These are phyloP conservation scores for Andrena flavipes DNA, from an alignment of 2,888 invertebrate genomes.

Conservation along the genomic window DNA sequence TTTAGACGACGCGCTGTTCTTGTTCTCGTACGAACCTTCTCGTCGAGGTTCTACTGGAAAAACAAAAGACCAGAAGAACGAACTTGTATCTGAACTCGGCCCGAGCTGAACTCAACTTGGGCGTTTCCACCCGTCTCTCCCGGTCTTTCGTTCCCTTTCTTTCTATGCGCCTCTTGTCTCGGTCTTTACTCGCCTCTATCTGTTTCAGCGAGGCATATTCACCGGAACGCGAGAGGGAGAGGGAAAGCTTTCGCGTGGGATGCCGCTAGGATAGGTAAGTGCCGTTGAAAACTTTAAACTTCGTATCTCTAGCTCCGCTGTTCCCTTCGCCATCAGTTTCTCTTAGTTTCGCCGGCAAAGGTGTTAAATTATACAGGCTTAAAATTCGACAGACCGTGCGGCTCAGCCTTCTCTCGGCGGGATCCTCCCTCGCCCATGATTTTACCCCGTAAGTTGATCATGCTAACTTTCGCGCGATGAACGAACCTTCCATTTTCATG, in stretches of 20 bases:
- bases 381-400: constrained; percentile 80
- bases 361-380: constrained; percentile 85
- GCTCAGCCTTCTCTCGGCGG: constrained; percentile 69
- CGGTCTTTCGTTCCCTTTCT: constrained; percentile 26
- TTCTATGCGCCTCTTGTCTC: constrained; percentile 19
- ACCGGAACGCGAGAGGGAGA: constrained; percentile 66
- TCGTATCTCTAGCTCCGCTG: constrained; percentile 68
- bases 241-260: constrained; percentile 57
- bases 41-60: constrained; percentile 62
- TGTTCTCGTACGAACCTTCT: constrained; percentile 36
- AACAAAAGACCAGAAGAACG: constrained; percentile 69
- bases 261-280: constrained; percentile 75
- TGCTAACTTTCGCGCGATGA: constrained; percentile 65
- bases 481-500: constrained; percentile 49
- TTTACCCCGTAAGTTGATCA: constrained; percentile 65
- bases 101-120: constrained; percentile 73
- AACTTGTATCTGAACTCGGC: constrained; percentile 69
- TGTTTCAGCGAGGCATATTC: constrained; percentile 73
- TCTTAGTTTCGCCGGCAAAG: constrained; percentile 77
- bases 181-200: constrained; percentile 61
- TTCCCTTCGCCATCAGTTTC: constrained; percentile 73
- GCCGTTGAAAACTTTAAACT: constrained; percentile 83
- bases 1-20: constrained; percentile 57
- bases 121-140: constrained; percentile 38
- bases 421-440: constrained; percentile 56